Conservation (phyloP, 2,888 invertebrate genomes). For the Pterostichus madidus region DNA sequence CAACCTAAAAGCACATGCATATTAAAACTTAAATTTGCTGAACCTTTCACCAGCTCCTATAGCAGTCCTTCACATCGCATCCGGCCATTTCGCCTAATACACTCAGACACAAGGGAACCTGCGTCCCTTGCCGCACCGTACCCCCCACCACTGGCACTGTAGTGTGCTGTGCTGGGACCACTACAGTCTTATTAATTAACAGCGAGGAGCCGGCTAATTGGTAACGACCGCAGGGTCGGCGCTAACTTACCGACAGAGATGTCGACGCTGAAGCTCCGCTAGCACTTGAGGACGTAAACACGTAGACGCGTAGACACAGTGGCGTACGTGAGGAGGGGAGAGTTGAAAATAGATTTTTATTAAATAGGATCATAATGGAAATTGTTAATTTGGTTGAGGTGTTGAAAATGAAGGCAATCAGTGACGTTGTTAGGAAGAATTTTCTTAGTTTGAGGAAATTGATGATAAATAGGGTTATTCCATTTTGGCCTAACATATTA, state of each 20-base stretch:
- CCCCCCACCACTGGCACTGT: neutral
- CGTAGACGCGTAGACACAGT: neutral
- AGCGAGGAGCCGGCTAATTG: slow-evolving; percentile 59
- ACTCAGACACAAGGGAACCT: slow-evolving; percentile 25
- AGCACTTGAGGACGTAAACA: slow-evolving; percentile 33
- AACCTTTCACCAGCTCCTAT: too few relatives aligned
- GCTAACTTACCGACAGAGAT: slow-evolving; percentile 51
- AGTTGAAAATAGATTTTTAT: slow-evolving; percentile 5
- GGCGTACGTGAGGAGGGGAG: neutral
- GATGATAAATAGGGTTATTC: too few relatives aligned
- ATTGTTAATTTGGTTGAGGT: too few relatives aligned
- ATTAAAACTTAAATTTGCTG: too few relatives aligned
- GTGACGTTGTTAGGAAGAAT: too few relatives aligned
- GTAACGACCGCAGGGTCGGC: slow-evolving; percentile 59
- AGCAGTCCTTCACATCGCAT: neutral
- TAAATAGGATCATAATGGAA: neutral
- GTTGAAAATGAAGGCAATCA: too few relatives aligned
- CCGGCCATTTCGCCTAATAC: slow-evolving; percentile 48
- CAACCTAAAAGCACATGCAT: too few relatives aligned
- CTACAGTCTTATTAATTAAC: slow-evolving; percentile 63
- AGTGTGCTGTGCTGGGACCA: slow-evolving; percentile 21
- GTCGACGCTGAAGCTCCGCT: neutral
- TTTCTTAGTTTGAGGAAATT: too few relatives aligned
- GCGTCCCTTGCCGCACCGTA: neutral
- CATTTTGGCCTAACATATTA: too few relatives aligned